These are phyloP conservation scores for Manduca sexta DNA, from an alignment of 1,140 invertebrate genomes.

Conservation along the genomic window DNA sequence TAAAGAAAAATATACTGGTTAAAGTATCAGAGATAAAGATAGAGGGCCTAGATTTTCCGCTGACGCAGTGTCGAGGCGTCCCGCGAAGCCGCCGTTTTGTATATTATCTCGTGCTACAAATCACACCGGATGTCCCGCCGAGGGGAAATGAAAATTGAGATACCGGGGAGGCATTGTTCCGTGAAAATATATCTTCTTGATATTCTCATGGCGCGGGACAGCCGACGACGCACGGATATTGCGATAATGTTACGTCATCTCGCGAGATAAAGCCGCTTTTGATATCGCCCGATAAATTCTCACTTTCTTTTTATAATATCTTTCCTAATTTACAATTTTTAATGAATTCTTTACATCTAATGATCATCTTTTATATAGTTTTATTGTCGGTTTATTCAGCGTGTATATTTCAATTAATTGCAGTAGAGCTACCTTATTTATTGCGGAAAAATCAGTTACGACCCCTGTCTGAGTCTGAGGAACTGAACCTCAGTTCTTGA, in stretches of 20 bases:
- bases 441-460: no score
- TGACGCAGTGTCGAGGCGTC: slow-evolving; percentile 43
- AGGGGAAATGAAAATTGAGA: slow-evolving; percentile 68
- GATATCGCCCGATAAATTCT: slow-evolving; percentile 46
- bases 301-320: slow-evolving; percentile 23
- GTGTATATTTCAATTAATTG: no score
- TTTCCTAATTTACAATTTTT: no score
- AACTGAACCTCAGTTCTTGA: no score
- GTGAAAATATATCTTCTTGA: slow-evolving; percentile 67
- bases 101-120: slow-evolving; percentile 66
- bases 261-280: slow-evolving; percentile 42
- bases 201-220: slow-evolving; percentile 53
- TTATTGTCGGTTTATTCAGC: no score
- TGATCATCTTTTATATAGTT: no score
- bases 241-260: slow-evolving; percentile 52
- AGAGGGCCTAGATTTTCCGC: slow-evolving; percentile 41
- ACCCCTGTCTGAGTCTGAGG: no score
- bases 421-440: no score
- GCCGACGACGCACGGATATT: slow-evolving; percentile 54
- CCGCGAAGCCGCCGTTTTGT: slow-evolving; percentile 58
- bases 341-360: no score
- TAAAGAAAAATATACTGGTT: slow-evolving; percentile 39
- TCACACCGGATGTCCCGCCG: slow-evolving; percentile 59
- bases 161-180: slow-evolving; percentile 62
- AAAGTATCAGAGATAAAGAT: slow-evolving; percentile 41